Base-by-base conservation (phyloP, 2,888 invertebrate species). In the Unio pictorum region DNA sequence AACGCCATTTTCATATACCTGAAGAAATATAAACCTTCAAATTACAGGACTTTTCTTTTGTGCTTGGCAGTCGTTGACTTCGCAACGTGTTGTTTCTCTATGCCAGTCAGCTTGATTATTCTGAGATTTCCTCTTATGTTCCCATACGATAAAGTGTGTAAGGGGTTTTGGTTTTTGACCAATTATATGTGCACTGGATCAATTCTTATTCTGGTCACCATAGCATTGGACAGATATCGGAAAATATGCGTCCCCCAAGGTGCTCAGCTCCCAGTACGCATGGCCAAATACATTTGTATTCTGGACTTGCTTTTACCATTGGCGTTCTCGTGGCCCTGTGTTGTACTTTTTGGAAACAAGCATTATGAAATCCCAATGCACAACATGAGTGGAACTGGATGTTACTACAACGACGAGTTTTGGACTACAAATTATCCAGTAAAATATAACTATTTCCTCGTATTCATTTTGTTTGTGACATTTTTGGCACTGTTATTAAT, bases 231-330 rank as follows among this genome's bases (percentile, higher is more conserved):
- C 58, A 64, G 83, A 15, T 82, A 74, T 67, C 61, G 73, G 61
- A 81, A 81, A 60, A 72, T 83, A 18, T 80, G 83, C 30, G 71
- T 67, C 26, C 83, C 82, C 3, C 65, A 81, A 11, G 72, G 74
- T 55, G 58, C 30, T 30, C 71, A 71, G n/a, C 11, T 45, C 45
- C 15, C 45, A 45, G 3, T 45, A 3, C 45, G 15, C 45, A 45
- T 45, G 45, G 45, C 45, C 45, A 45, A 15, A 45, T 45, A 15
- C 45, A 45, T 45, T 45, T 45, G 45, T 45, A 45, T 45, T 45
- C 45, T 45, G 15, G 45, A 45, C 45, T 3, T 45, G 11, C 15
- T 45, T 1, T 45, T 45, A 15, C 0, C 45, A 3, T 45, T 15
- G 45, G 45, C 15, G 15, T 45, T 45, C 15, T 45, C 45, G 1